Evolutionary conservation across 2,113 vertebrate species (phyloP).

Genomic region (Corythornis cristatus): DNA sequence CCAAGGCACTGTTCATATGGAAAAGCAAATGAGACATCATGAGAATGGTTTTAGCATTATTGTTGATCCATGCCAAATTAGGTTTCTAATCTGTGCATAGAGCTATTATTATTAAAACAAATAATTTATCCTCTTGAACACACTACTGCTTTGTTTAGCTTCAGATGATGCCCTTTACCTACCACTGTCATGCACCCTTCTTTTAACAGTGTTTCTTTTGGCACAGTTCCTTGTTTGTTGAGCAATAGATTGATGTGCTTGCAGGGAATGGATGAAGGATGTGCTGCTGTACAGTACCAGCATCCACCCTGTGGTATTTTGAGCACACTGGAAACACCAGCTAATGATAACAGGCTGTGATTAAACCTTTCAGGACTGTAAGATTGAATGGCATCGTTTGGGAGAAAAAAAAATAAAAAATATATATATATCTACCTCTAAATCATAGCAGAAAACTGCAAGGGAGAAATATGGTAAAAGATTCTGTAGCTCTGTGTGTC

Average conservation of each 20-base stretch:
- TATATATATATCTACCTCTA: background rate
- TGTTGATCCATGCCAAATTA: constrained; percentile 39
- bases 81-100: constrained; percentile 25
- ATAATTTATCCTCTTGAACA: background rate
- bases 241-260: background rate
- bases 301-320: background rate
- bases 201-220: constrained; percentile 7
- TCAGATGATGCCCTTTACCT: background rate
- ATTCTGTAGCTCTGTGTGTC: background rate
- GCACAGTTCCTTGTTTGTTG: constrained; percentile 4
- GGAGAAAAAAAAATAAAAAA: background rate
- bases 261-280: background rate
- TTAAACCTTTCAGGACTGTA: background rate
- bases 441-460: background rate
- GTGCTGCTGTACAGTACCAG: background rate
- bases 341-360: background rate
- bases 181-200: background rate
- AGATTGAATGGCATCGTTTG: background rate
- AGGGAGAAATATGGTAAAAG: background rate
- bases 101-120: constrained; percentile 49
- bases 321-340: background rate
- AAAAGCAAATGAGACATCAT: constrained; percentile 33
- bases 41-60: constrained; percentile 7
- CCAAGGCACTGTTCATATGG: background rate
- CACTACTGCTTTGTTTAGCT: constrained; percentile 1